A percentile compares a stretch with the other conserved stretches of the same genome.
These are phyloP conservation scores for Vesta saturnalis DNA, from an alignment of 2,888 invertebrate species.

Conservation along the genomic window DNA sequence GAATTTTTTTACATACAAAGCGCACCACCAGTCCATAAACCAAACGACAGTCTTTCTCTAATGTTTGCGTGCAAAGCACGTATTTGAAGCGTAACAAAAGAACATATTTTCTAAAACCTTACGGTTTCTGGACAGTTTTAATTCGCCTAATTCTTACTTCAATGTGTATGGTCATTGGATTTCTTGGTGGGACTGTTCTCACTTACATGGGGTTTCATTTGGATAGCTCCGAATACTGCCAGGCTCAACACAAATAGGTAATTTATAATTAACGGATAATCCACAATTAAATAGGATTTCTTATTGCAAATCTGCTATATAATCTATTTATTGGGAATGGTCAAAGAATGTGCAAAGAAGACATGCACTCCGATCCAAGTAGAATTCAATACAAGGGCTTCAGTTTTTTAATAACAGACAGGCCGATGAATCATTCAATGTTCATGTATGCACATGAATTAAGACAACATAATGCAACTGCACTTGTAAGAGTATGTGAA, in stretches of 20 bases:
- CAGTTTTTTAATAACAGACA: slow-evolving; percentile 98
- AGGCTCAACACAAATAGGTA: slow-evolving; percentile 96
- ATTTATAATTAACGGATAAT: background rate
- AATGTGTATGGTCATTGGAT: slow-evolving; percentile 49
- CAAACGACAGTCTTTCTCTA: too few relatives aligned
- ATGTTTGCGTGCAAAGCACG: too few relatives aligned
- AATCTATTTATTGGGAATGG: too few relatives aligned
- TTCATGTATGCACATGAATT: slow-evolving; percentile 80
- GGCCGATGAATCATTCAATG: slow-evolving; percentile 95
- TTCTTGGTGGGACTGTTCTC: slow-evolving; percentile 87
- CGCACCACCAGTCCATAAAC: too few relatives aligned
- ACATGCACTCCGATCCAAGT: slow-evolving; percentile 86
- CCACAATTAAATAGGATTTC: too few relatives aligned
- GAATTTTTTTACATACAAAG: too few relatives aligned
- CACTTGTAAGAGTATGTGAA: slow-evolving; percentile 98
- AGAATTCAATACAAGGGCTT: slow-evolving; percentile 97
- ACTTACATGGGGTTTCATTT: slow-evolving; percentile 98
- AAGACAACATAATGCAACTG: slow-evolving; percentile 94
- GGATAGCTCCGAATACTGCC: slow-evolving; percentile 98
- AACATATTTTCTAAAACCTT: too few relatives aligned
- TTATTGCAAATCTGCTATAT: too few relatives aligned
- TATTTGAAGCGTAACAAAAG: too few relatives aligned
- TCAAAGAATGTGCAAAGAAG: slow-evolving; percentile 83
- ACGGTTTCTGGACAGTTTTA: too few relatives aligned
- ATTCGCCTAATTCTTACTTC: slow-evolving; percentile 22